phyloP scores from a whole-genome alignment of 2,113 vertebrate genomes.

The Chamaetylas fuelleborni region DNA sequence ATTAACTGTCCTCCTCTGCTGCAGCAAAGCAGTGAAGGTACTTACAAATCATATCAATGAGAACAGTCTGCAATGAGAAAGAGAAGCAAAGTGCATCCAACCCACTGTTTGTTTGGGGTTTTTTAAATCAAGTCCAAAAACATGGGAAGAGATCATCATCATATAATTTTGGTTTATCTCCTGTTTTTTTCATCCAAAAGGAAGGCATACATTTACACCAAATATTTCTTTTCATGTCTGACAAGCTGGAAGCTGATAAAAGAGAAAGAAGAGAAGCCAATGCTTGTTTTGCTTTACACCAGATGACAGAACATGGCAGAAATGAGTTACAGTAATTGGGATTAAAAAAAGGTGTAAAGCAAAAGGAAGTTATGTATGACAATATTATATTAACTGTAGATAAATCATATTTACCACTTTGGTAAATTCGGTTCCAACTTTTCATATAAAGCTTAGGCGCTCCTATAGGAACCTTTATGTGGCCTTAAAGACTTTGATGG shows the following conservation, averaged over 20 bases:
- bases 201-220: background rate
- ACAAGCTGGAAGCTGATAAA: background rate
- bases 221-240: background rate
- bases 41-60: background rate
- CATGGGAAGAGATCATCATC: background rate
- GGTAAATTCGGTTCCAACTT: background rate
- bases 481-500: background rate
- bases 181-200: background rate
- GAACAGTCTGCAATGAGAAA: background rate
- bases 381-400: background rate
- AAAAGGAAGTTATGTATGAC: background rate
- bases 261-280: background rate
- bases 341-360: background rate
- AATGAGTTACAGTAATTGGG: background rate
- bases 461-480: background rate
- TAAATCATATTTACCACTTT: background rate
- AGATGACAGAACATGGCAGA: background rate
- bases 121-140: background rate
- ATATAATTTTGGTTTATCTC: background rate
- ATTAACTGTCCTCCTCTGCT: background rate
- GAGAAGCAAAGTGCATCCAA: background rate
- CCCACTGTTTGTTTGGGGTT: background rate
- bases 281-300: background rate
- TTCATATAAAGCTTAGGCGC: background rate
- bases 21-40: background rate